These are phyloP conservation scores for Celastrina argiolus DNA, from an alignment of 2,888 invertebrate species.

Conservation along the genomic window DNA sequence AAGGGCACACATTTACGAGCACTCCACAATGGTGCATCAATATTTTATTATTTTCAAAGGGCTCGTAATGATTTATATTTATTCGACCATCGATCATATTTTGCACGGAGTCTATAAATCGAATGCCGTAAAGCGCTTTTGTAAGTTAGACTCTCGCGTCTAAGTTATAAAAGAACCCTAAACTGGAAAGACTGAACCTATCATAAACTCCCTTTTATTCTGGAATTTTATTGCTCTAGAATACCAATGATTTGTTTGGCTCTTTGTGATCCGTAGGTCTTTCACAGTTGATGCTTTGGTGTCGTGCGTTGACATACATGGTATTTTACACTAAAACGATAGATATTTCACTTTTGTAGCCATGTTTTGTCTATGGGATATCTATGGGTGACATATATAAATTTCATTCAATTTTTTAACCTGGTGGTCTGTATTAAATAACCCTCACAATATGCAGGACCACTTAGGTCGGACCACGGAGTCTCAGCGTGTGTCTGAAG, in stretches of 20 bases:
- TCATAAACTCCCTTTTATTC: not conserved
- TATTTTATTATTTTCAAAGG: slow-evolving; percentile 37
- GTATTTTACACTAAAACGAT: no score
- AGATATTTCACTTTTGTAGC: no score
- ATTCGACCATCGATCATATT: slow-evolving; percentile 31
- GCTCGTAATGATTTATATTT: slow-evolving; percentile 36
- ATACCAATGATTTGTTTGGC: not conserved
- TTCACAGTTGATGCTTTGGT: no score
- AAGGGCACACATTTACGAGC: slow-evolving; percentile 22
- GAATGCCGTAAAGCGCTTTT: not conserved
- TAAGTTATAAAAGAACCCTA: not conserved
- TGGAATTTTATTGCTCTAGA: not conserved
- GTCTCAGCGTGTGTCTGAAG: no score
- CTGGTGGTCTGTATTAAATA: no score
- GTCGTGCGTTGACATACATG: no score
- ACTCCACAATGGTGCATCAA: slow-evolving; percentile 37
- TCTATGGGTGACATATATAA: no score
- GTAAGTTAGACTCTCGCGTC: not conserved
- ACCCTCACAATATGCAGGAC: no score
- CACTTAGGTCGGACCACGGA: no score
- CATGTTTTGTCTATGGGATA: no score
- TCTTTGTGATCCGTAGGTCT: no score
- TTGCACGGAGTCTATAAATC: slow-evolving; percentile 23
- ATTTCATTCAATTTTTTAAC: no score
- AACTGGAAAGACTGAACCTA: not conserved